Evolutionary conservation across 2,113 vertebrate species (phyloP).

Genomic region (Podilymbus podiceps): DNA sequence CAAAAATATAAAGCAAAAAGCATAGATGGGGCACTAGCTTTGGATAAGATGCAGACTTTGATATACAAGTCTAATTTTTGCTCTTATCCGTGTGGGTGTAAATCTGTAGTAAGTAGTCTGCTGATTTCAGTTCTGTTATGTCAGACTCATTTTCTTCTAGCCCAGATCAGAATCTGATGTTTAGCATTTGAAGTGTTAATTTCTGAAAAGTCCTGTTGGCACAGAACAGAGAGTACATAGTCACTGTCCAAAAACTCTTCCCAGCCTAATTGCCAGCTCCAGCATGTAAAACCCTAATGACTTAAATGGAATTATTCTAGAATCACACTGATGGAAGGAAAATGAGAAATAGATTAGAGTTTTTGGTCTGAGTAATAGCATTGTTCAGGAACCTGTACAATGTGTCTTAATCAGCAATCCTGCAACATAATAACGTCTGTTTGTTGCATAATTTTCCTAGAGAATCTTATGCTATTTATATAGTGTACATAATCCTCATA

Average conservation of each 20-base stretch:
- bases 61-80: background rate
- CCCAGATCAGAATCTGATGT: background rate
- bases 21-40: background rate
- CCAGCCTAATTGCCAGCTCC: background rate
- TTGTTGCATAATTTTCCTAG: constrained; percentile 26
- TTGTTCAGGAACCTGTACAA: background rate
- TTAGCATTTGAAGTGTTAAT: constrained; percentile 26
- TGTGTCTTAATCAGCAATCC: background rate
- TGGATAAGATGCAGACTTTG: background rate
- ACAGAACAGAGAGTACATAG: background rate
- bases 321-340: background rate
- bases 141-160: background rate
- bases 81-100: background rate
- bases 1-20: background rate
- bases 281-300: background rate
- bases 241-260: constrained; percentile 13
- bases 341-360: constrained; percentile 15
- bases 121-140: background rate
- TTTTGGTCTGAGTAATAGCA: background rate
- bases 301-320: constrained; percentile 1
- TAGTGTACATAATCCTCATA: background rate
- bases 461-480: constrained; percentile 37
- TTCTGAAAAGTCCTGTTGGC: constrained; percentile 21
- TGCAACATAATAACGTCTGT: background rate
- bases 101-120: background rate